Base-by-base conservation (phyloP, 2,888 invertebrate species). In the Drosophila aldrichi region DNA sequence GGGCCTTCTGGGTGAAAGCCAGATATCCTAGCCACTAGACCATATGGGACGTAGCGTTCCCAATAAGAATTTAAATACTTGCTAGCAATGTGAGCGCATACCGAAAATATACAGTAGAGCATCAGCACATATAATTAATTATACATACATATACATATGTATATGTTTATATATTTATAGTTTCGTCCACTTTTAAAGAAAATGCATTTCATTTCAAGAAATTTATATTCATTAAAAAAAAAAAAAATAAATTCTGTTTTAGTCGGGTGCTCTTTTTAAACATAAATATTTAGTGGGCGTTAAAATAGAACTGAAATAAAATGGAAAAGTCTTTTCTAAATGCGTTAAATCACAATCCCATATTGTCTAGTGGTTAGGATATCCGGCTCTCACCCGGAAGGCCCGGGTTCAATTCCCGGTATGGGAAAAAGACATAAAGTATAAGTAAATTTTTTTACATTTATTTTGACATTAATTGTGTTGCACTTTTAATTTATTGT, bases 341-440 rank as follows among this genome's bases (percentile, higher is more conserved):
- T 25, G 18, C 0, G 57, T 18, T 1, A 2, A 7, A 9, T 2
- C 16, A 20, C 25, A 34, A 40, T 92, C 92, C 92, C 92, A 92
- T 93, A 92, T 93, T 91, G 93, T 93, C 92, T 93, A 93, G 93
- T 93, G 93, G 93, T 91, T 93, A 93, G 93, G 93, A 93, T 93
- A 92, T 91, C 92, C 91, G 92, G 92, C 93, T 93, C 91, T 93
- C 93, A 93, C 92, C 92, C 92, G 91, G 93, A 91, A 93, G 93
- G 96, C 96, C 95, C 96, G 95, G 96, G 96, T 96, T 96, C 96
- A 95, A 96, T 96, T 96, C 95, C 96, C 96, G 96, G 96, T 96
- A 96, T 96, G 96, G 96, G 96, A 96, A 56, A 2, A n/a, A 34
- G 2, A 12, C 34, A n/a, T 56, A 96, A 96, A 7, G 10, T 32